Evolutionary conservation across 2,888 invertebrate genomes (phyloP).

Genomic region (Lordiphosa fenestrarum): DNA sequence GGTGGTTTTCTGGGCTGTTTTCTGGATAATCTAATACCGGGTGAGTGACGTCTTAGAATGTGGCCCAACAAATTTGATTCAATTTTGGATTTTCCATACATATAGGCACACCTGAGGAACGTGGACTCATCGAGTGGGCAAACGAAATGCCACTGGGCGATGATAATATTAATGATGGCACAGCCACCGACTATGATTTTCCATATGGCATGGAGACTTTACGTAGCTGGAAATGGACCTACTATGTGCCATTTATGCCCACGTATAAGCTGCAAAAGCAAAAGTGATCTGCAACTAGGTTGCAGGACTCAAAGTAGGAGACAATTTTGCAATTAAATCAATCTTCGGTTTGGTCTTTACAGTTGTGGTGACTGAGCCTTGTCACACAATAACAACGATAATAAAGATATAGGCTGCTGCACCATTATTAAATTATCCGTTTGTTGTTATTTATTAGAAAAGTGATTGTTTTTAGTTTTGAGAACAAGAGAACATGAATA

Average conservation of each 20-base stretch:
- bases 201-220: constrained; percentile 86
- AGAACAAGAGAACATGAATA: no score
- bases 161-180: constrained; percentile 80
- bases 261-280: constrained; percentile 82
- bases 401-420: no score
- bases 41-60: constrained; percentile 77
- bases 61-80: not conserved
- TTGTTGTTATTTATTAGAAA: no score
- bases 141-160: constrained; percentile 84
- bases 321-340: no score
- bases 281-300: constrained; percentile 28
- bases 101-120: constrained; percentile 87
- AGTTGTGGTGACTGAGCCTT: no score
- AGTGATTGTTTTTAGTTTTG: no score
- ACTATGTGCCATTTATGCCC: constrained; percentile 86
- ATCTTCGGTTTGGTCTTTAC: no score
- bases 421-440: no score
- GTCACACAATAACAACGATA: no score
- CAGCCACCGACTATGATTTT: constrained; percentile 85
- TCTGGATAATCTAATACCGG: constrained; percentile 88
- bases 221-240: constrained; percentile 85
- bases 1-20: constrained; percentile 87
- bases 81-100: not conserved
- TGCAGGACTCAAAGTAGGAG: no score
- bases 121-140: constrained; percentile 88